Base-by-base conservation (phyloP, 23 tunicate species). In the Trididemnum clinides region DNA sequence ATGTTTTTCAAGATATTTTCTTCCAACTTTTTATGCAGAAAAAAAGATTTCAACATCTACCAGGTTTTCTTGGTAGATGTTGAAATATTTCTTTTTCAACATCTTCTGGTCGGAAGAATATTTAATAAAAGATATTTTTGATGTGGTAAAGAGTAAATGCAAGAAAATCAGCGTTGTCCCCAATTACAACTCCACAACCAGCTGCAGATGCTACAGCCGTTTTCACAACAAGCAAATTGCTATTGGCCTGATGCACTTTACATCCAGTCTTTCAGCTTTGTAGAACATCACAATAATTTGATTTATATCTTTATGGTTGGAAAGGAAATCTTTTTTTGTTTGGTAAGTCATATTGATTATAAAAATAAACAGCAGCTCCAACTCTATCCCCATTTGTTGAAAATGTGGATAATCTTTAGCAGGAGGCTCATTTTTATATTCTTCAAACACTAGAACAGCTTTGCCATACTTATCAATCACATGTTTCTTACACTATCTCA, bases 301-400 rank as follows among this genome's bases (percentile, higher is more conserved):
- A n/a, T n/a, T n/a, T 63, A 10, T 63, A n/a, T 63, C n/a, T 63
- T 63, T n/a, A 15, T 63, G 70, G 70, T 63, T 63, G n/a, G 70
- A 21, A n/a, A 63, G 70, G n/a, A 63, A 63, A 5, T 63, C 70
- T 63, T 63, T 63, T n/a, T 63, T 63, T 7, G 70, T 63, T 63
- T 63, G 70, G 70, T 10, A 25, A 21, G 6, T 63, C 70, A 63
- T 63, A n/a, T 21, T 63, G 26, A 22, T 18, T 10, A 6, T 25
- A 25, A 63, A 63, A 22, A 10, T 10, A 44, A 12, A 49, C 57
- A 12, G 12, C 70, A 63, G 22, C 70, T 6, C 70, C 70, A 63
- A 63, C 28, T 25, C 70, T 63, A 10, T 22, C 70, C 12, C 26
- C 70, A n/a, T 7, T 63, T 63, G 21, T 63, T 63, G 21, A 5